These are phyloP conservation scores for Cotesia glomerata DNA, from an alignment of 1,140 invertebrate genomes.

Conservation along the genomic window DNA sequence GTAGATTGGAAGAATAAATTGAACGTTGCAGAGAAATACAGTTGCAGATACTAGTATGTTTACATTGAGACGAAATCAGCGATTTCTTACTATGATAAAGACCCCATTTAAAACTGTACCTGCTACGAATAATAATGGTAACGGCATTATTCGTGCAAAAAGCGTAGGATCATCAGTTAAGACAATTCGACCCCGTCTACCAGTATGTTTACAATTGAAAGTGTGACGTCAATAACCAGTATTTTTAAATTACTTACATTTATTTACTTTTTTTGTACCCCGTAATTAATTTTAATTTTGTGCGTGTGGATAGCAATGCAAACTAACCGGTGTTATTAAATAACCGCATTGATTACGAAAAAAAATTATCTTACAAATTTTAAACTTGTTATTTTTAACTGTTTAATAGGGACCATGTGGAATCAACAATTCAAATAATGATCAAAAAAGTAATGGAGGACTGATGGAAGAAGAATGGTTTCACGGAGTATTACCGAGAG, in stretches of 20 bases:
- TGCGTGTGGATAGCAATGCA: neutral
- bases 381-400: neutral
- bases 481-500: conserved; percentile 93
- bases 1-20: conserved; percentile 8
- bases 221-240: conserved; percentile 8
- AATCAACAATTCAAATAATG: conserved; percentile 48
- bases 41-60: conserved; percentile 56
- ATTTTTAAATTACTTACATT: neutral
- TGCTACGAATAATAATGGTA: conserved; percentile 53
- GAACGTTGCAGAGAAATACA: conserved; percentile 55
- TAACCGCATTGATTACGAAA: neutral
- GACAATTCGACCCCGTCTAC: conserved; percentile 45
- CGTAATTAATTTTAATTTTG: neutral
- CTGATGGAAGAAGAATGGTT: conserved; percentile 95
- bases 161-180: conserved; percentile 54
- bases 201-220: conserved; percentile 52
- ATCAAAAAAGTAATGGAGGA: conserved; percentile 53
- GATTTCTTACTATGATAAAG: conserved; percentile 55
- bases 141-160: conserved; percentile 53
- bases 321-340: neutral
- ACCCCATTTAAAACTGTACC: conserved; percentile 59
- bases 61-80: conserved; percentile 58
- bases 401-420: conserved; percentile 50
- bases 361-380: conserved; percentile 13
- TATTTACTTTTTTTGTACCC: neutral